Percentiles rank a stretch among this genome's conserved stretches.
phyloP scores from a whole-genome alignment of 2,113 vertebrate genomes.

The Amphiprion ocellaris region DNA sequence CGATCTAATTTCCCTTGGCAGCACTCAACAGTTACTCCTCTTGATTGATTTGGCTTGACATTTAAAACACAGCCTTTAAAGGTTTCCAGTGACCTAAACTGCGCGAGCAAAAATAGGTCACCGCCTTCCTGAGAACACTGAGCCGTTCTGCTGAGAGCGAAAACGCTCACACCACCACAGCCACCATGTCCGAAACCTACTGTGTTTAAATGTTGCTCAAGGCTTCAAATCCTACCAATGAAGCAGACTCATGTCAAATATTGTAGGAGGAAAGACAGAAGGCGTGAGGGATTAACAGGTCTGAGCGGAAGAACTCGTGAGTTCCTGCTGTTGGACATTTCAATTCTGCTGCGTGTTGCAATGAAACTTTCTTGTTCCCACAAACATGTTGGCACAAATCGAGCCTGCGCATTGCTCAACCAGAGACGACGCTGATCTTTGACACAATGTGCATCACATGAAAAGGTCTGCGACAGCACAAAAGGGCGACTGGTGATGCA shows the following conservation, averaged over 20 bases:
- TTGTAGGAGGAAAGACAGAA: conserved; percentile 8
- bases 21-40: conserved; percentile 5
- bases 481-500: conserved; percentile 31
- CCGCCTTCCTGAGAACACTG: background rate
- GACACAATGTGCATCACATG: conserved; percentile 3
- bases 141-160: background rate
- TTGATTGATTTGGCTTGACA: conserved; percentile 10
- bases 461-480: conserved; percentile 41
- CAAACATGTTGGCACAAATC: background rate
- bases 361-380: conserved; percentile 7
- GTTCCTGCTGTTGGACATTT: background rate
- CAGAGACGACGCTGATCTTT: conserved; percentile 24
- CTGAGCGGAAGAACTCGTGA: conserved; percentile 23
- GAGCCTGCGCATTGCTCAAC: conserved; percentile 1
- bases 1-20: background rate
- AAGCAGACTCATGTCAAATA: conserved; percentile 42
- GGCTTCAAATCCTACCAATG: conserved; percentile 44
- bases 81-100: conserved; percentile 1
- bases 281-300: conserved; percentile 34
- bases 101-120: conserved; percentile 23
- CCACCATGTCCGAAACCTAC: conserved; percentile 12
- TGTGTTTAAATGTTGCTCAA: conserved; percentile 45
- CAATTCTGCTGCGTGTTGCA: background rate
- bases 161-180: background rate
- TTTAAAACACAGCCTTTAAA: conserved; percentile 13